phyloP scores from a whole-genome alignment of 2,113 vertebrate species.

The Antechinus stuartii region DNA sequence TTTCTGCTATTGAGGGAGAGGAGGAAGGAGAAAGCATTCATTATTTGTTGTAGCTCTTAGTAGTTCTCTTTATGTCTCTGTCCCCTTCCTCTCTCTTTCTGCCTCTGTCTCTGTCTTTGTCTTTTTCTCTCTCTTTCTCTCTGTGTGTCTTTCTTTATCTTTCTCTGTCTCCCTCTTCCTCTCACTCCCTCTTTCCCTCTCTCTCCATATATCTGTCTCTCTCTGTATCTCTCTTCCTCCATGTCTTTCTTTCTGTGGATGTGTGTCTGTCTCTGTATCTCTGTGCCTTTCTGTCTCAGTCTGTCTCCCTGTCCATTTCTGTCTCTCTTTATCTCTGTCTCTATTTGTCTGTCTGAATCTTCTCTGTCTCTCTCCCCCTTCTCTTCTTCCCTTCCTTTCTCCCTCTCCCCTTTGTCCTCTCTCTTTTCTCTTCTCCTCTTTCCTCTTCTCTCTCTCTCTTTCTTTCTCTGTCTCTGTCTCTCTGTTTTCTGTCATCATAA shows the following conservation, averaged over 20 bases:
- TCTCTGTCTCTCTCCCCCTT: not conserved
- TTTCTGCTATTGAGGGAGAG: not conserved
- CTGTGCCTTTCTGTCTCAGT: not conserved
- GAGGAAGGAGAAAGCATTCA: not conserved
- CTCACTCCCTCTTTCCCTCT: not conserved
- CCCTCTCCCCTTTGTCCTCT: not conserved
- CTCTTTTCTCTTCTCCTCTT: not conserved
- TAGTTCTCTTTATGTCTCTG: no score
- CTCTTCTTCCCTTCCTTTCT: not conserved
- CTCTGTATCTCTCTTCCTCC: not conserved
- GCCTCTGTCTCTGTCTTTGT: not conserved
- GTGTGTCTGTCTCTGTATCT: not conserved
- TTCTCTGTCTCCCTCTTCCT: accelerated
- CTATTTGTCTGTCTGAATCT: not conserved
- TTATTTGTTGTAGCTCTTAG: not conserved
- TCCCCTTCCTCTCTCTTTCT: not conserved
- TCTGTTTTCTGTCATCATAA: not conserved
- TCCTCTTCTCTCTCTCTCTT: not conserved
- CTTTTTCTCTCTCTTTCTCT: no score
- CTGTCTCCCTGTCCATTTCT: no score
- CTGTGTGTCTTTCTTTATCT: not conserved
- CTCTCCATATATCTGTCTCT: not conserved
- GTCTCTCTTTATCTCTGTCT: no score
- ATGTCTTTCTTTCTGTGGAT: no score
- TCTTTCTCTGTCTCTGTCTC: not conserved